These are phyloP conservation scores for Cydia pomonella DNA, from an alignment of 1,140 invertebrate species.

Conservation along the genomic window DNA sequence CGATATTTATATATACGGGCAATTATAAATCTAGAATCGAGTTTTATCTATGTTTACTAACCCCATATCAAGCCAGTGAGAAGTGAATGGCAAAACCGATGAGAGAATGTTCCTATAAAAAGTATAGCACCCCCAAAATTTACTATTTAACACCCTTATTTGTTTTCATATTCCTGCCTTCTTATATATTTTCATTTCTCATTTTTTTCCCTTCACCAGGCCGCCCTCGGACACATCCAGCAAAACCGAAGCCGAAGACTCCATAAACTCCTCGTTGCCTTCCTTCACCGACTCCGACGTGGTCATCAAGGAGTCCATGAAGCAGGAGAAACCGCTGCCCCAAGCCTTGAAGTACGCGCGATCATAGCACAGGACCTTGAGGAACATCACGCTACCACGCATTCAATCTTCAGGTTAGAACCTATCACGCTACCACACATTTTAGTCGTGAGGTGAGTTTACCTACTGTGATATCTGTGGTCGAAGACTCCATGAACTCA, in stretches of 20 bases:
- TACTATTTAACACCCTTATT: too few relatives aligned
- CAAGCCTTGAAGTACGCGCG: slow-evolving; percentile 63
- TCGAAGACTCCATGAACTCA: slow-evolving; percentile 34
- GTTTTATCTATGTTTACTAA: too few relatives aligned
- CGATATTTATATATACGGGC: too few relatives aligned
- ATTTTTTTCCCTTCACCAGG: slow-evolving; percentile 38
- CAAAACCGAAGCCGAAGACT: slow-evolving; percentile 49
- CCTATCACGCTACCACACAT: background rate
- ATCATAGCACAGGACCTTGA: slow-evolving; percentile 51
- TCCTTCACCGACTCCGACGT: slow-evolving; percentile 54
- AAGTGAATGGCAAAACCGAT: too few relatives aligned
- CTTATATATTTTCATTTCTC: background rate
- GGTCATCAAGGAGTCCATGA: slow-evolving; percentile 67
- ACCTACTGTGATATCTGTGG: background rate
- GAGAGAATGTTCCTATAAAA: too few relatives aligned
- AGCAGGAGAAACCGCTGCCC: slow-evolving; percentile 65
- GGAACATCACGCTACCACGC: too few relatives aligned
- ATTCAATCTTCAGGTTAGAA: background rate
- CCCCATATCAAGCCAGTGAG: too few relatives aligned
- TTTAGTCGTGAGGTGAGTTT: background rate
- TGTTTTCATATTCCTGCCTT: too few relatives aligned
- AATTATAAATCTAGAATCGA: too few relatives aligned
- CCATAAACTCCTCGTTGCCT: slow-evolving; percentile 41
- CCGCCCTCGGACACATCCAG: slow-evolving; percentile 43
- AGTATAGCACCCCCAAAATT: too few relatives aligned